Conservation (phyloP, 2,797 vertebrate species). For the Cottoperca gobio region DNA sequence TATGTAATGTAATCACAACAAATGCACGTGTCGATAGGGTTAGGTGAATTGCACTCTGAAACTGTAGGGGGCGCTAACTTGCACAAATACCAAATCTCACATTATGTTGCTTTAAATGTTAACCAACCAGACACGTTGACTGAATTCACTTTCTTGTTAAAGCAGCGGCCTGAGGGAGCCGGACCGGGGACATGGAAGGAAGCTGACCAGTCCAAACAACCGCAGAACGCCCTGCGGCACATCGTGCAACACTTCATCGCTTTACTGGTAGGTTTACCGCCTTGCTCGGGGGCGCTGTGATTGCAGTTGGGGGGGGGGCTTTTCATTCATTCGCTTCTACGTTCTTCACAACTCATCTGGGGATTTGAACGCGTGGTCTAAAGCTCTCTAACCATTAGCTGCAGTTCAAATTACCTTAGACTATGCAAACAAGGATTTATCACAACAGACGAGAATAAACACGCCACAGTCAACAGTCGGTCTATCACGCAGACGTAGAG, state of each 20-base stretch:
- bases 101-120: neutral
- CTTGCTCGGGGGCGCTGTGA: slow-evolving; percentile 32
- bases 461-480: neutral
- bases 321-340: slow-evolving; percentile 15
- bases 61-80: too few species aligned
- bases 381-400: neutral
- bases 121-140: neutral
- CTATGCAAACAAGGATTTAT: slow-evolving; percentile 17
- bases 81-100: too few species aligned
- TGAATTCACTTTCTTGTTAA: slow-evolving; percentile 31
- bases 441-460: slow-evolving; percentile 12
- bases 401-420: slow-evolving; percentile 1
- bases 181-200: slow-evolving; percentile 29
- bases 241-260: slow-evolving; percentile 25
- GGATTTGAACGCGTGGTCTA: neutral
- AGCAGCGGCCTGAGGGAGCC: slow-evolving; percentile 27
- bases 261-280: slow-evolving; percentile 31
- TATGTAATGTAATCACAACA: too few species aligned
- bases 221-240: slow-evolving; percentile 39
- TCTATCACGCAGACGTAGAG: slow-evolving; percentile 12
- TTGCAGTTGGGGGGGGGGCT: slow-evolving; percentile 10
- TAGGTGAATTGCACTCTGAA: too few species aligned
- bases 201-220: slow-evolving; percentile 46
- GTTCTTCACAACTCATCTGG: neutral
- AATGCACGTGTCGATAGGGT: too few species aligned